These are phyloP conservation scores for Phasia obesa DNA, from an alignment of 2,888 invertebrate species.

Conservation along the genomic window DNA sequence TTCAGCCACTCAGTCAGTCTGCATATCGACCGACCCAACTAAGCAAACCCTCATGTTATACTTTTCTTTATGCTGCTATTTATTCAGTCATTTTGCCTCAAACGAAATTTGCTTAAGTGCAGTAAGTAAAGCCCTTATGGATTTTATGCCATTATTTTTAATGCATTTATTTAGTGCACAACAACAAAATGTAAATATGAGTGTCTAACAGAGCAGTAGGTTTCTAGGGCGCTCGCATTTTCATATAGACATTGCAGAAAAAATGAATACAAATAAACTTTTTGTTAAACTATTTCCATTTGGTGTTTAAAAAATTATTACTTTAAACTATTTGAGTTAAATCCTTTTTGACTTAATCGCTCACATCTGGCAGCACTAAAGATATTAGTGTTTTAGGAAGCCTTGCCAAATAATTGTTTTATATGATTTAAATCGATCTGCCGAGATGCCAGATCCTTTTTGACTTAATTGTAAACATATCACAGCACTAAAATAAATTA, in stretches of 20 bases:
- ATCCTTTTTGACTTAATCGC: too few species aligned
- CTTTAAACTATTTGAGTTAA: too few species aligned
- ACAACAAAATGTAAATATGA: conserved; percentile 11
- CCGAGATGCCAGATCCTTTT: too few species aligned
- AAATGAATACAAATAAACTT: not conserved
- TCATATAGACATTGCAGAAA: conserved; percentile 36
- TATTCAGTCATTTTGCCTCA: conserved; percentile 3
- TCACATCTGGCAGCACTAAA: too few species aligned
- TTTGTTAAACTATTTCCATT: conserved; percentile 25
- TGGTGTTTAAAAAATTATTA: not conserved
- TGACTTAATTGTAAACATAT: too few species aligned
- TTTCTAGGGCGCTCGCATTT: conserved; percentile 62
- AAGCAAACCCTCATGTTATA: conserved; percentile 21
- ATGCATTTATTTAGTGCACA: conserved; percentile 24
- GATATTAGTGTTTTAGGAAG: too few species aligned
- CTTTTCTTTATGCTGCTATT: conserved; percentile 9
- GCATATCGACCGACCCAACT: not conserved
- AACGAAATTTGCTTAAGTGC: conserved; percentile 35
- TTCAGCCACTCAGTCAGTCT: conserved; percentile 11
- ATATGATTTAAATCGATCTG: too few species aligned
- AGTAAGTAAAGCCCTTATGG: conserved; percentile 34
- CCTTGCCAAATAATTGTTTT: too few species aligned
- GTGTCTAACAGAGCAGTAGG: conserved; percentile 53
- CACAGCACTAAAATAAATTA: too few species aligned
- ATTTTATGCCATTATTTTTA: conserved; percentile 41